phyloP scores from a whole-genome alignment of 2,113 vertebrate genomes.

The Monarcha castaneiventris region DNA sequence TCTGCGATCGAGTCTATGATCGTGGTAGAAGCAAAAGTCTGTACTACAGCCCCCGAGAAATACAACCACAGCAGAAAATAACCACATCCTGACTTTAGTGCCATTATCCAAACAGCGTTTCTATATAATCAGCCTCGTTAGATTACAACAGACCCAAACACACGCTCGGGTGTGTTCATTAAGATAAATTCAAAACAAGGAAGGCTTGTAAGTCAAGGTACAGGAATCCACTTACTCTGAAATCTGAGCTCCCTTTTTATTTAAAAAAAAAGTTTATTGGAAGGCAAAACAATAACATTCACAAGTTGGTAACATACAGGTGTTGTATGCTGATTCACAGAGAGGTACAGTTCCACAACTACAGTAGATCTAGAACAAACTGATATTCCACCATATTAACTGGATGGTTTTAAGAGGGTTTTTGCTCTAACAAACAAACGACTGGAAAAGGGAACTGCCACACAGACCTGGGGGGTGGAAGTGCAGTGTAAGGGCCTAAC shows the following conservation, averaged over 20 bases:
- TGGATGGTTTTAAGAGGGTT: not conserved
- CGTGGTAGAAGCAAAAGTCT: accelerated
- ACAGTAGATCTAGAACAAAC: constrained; percentile 66
- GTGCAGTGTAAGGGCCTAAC: not conserved
- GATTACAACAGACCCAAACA: not conserved
- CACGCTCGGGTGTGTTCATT: no score
- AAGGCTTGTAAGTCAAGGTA: not conserved
- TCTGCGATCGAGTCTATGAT: not conserved
- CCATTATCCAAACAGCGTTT: not conserved
- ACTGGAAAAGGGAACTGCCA: not conserved
- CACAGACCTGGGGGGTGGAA: not conserved
- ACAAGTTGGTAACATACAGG: constrained; percentile 61
- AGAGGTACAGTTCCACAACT: constrained; percentile 65
- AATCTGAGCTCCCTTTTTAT: not conserved
- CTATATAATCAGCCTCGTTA: not conserved
- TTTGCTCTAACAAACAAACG: constrained; percentile 54
- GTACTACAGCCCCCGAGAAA: not conserved
- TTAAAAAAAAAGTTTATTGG: constrained; percentile 74
- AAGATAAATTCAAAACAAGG: not conserved
- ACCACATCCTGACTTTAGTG: accelerated
- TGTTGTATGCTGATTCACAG: constrained; percentile 49
- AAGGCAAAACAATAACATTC: constrained; percentile 75
- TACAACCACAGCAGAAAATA: accelerated
- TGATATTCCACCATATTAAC: constrained; percentile 11
- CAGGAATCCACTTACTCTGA: not conserved